Evolutionary conservation across 1,140 invertebrate species (phyloP).

Genomic region (Drosophila busckii): DNA sequence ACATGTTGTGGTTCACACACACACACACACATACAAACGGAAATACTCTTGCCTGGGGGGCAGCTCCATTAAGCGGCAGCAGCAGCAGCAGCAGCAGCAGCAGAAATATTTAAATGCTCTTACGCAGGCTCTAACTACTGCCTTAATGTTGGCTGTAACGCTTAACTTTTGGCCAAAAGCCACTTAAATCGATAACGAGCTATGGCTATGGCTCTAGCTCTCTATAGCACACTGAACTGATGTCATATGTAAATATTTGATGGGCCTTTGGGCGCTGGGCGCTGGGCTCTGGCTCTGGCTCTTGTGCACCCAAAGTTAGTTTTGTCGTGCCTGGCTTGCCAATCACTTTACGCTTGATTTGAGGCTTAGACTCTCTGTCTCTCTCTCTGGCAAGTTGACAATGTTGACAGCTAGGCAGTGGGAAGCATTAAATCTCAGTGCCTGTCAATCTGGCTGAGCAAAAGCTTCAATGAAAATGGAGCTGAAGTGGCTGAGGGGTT

Average conservation of each 20-base stretch:
- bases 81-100: no score
- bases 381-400: slow-evolving; percentile 5
- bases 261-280: slow-evolving; percentile 26
- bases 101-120: slow-evolving; percentile 46
- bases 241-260: slow-evolving; percentile 60
- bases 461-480: slow-evolving; percentile 4
- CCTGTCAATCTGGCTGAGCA: slow-evolving; percentile 62
- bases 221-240: neutral
- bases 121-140: slow-evolving; percentile 37
- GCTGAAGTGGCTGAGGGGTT: neutral
- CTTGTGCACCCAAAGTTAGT: slow-evolving; percentile 36
- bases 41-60: slow-evolving; percentile 19
- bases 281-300: no score
- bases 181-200: slow-evolving; percentile 58
- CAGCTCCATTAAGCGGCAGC: no score
- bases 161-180: slow-evolving; percentile 41
- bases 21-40: slow-evolving; percentile 17
- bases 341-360: slow-evolving; percentile 65
- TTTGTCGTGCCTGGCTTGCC: slow-evolving; percentile 40
- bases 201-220: slow-evolving; percentile 23
- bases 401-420: no score
- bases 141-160: slow-evolving; percentile 40
- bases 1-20: slow-evolving; percentile 74
- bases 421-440: slow-evolving; percentile 33
- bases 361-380: slow-evolving; percentile 16